Evolutionary conservation across 2,888 invertebrate genomes (phyloP).

Genomic region (Keiferia lycopersicella): DNA sequence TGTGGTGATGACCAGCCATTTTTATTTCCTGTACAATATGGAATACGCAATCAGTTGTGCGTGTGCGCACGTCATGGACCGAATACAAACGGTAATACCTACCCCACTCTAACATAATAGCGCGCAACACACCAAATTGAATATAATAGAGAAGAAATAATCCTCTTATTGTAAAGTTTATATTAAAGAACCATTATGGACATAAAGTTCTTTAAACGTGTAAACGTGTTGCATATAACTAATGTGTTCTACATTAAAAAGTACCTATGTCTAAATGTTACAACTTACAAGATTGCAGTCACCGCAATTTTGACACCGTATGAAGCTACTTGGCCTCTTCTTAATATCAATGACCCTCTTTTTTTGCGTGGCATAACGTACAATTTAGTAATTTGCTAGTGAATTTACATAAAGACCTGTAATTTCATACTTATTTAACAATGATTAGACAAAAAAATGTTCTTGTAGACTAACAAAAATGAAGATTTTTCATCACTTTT

Average conservation of each 20-base stretch:
- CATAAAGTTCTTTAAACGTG: neutral
- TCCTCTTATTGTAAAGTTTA: neutral
- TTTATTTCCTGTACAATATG: constrained; percentile 27
- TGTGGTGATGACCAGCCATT: constrained; percentile 14
- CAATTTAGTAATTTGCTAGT: neutral
- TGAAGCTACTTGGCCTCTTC: constrained; percentile 7
- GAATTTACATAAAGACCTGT: neutral
- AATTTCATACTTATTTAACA: too few relatives aligned
- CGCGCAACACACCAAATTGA: constrained; percentile 16
- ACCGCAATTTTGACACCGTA: constrained; percentile 18
- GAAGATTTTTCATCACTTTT: too few relatives aligned
- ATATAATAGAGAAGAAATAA: constrained; percentile 13
- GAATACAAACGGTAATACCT: constrained; percentile 26
- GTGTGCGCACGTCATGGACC: constrained; percentile 28
- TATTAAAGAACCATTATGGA: constrained; percentile 12
- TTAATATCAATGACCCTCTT: constrained; percentile 11
- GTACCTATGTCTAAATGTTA: constrained; percentile 1
- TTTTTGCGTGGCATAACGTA: neutral
- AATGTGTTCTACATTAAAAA: constrained; percentile 18
- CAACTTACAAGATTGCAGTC: constrained; percentile 15
- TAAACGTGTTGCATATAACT: constrained; percentile 9
- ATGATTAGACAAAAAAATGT: too few relatives aligned
- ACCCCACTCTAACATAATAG: constrained; percentile 23
- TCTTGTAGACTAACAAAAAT: too few relatives aligned
- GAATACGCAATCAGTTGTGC: constrained; percentile 21